Evolutionary conservation across 2,888 invertebrate species (phyloP), one percentile per base, ranked within the genome.

Genomic region (Cryptosula pallasiana): DNA sequence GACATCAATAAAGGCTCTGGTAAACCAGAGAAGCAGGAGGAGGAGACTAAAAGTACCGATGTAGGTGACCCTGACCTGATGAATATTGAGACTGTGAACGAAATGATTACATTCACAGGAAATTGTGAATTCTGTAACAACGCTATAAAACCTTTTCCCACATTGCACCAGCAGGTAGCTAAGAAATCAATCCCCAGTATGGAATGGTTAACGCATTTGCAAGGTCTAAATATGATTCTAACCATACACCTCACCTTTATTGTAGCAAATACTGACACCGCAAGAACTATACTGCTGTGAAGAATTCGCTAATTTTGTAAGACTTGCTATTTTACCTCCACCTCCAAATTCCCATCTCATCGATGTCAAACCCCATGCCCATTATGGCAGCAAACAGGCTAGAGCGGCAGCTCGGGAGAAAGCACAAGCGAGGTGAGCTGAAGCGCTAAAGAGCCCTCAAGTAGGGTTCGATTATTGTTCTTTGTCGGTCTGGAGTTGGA

Each of bases 241-340:
- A n/a, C n/a, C n/a, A n/a, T n/a, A n/a, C n/a, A n/a, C n/a, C n/a
- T n/a, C n/a, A n/a, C 5, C 45, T 13, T 45, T 45, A 45, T 45
- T 54, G 3, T 29, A 70, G 74, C 75, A 78, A 69, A 74, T 73
- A 35, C 71, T 73, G 29, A 75, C 79, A 0, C 81, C 83, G n/a
- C 80, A 81, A 29, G 75, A 78, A 71, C 74, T 84, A 25, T 83
- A 80, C 74, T 84, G 84, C 74, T 84, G 84, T 76, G 79, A 79
- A 58, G 79, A 81, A 0, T 84, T 83, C 72, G 75, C 80, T 5
- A 80, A 83, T 69, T 83, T 83, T 75, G 80, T 83, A 0, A 78
- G 82, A 72, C 80, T 78, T 75, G 79, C 81, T 20, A 75, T 80
- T 34, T 77, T 74, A 20, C 78, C 78, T 20, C 78, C 78, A 0